Evolutionary conservation across 2,113 vertebrate species (phyloP).

Genomic region (Meles meles): DNA sequence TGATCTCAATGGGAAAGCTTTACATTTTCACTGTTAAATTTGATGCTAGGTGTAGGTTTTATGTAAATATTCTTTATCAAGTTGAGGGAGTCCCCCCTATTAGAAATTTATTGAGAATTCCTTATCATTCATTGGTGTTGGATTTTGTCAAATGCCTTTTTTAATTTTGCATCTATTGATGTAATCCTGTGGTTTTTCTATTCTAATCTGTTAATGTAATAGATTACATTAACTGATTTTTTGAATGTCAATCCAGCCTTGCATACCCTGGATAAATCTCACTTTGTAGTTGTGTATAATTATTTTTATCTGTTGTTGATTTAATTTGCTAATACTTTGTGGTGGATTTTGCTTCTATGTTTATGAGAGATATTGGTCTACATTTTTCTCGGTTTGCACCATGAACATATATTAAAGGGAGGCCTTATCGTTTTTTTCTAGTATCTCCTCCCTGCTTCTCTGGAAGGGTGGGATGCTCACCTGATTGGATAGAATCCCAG

Average conservation of each 20-base stretch:
- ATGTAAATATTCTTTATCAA: not conserved
- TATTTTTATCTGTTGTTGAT: not conserved
- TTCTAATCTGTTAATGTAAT: not conserved
- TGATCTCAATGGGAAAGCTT: not conserved
- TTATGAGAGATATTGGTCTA: not conserved
- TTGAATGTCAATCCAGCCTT: not conserved
- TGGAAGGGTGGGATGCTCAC: not conserved
- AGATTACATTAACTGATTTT: not conserved
- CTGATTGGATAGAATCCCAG: not conserved
- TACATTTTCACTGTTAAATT: not conserved
- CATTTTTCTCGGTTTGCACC: not conserved
- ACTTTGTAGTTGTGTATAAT: not conserved
- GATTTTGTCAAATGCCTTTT: not conserved
- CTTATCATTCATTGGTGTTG: not conserved
- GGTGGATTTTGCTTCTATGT: not conserved
- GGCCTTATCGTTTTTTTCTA: not conserved
- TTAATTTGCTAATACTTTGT: not conserved
- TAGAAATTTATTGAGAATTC: not conserved
- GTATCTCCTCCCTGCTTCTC: not conserved
- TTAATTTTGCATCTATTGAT: not conserved
- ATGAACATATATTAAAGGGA: not conserved
- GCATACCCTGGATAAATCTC: not conserved
- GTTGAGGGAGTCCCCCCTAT: not conserved
- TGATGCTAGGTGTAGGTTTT: not conserved
- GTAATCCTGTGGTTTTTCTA: not conserved